Percentiles rank a stretch among this genome's conserved stretches.
Conservation (phyloP, 2,113 vertebrate species). For the Indicator maculatus region DNA sequence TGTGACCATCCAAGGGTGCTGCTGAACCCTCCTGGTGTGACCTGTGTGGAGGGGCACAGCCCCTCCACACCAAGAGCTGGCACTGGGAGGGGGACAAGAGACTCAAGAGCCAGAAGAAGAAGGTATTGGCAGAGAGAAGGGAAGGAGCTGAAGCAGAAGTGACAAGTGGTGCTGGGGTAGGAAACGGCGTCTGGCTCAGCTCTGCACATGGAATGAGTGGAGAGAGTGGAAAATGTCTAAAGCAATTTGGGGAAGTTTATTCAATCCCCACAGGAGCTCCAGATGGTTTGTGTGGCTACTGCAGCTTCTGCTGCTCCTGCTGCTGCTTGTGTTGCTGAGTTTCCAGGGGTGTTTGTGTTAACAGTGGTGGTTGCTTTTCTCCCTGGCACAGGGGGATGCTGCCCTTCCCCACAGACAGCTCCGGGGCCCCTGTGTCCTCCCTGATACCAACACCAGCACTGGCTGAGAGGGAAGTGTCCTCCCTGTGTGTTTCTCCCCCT, state of each 20-base stretch:
- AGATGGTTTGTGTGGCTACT: conserved; percentile 19
- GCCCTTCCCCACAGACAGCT: rapidly evolving
- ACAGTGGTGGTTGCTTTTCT: not conserved
- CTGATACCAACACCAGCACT: rapidly evolving
- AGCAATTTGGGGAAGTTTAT: conserved; percentile 49
- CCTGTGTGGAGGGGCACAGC: rapidly evolving
- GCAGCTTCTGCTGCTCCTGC: not conserved
- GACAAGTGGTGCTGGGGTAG: conserved; percentile 13
- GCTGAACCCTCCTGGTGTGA: rapidly evolving
- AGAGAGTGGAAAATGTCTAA: conserved; percentile 24
- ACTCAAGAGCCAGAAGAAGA: not conserved
- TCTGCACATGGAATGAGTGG: conserved; percentile 5
- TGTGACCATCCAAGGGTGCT: rapidly evolving
- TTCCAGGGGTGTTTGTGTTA: not conserved
- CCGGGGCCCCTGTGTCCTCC: not conserved
- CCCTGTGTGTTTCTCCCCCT: not conserved
- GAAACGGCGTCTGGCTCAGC: not conserved
- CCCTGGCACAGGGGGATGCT: rapidly evolving
- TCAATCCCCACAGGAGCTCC: conserved; percentile 56
- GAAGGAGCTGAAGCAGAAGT: not conserved
- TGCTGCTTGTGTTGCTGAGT: not conserved
- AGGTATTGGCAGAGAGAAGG: not conserved
- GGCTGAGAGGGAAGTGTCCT: rapidly evolving
- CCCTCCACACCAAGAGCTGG: rapidly evolving
- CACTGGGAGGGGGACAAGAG: not conserved